Evolutionary conservation across 2,113 vertebrate genomes (phyloP).

Genomic region (Gymnobelideus leadbeateri): DNA sequence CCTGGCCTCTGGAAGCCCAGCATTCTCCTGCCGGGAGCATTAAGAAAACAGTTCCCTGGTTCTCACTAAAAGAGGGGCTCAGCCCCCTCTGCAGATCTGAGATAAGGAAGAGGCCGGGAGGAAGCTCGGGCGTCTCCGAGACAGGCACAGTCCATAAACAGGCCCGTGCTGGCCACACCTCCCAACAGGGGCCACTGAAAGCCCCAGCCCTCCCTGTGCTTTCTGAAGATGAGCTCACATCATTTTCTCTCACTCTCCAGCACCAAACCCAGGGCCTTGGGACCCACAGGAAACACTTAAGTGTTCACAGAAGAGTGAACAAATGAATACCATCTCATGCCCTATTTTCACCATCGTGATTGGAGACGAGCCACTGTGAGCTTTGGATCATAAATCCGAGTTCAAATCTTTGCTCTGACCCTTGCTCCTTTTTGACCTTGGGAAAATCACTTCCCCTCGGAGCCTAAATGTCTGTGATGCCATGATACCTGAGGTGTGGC

Average conservation of each 20-base stretch:
- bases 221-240: too few species aligned
- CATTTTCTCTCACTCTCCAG: neutral
- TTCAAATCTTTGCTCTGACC: neutral
- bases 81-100: neutral
- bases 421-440: neutral
- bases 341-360: neutral
- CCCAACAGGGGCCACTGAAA: too few species aligned
- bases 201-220: too few species aligned
- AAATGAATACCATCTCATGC: neutral
- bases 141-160: too few species aligned
- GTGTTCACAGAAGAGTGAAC: neutral
- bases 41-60: neutral
- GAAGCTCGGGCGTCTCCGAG: too few species aligned
- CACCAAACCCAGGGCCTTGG: neutral
- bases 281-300: neutral
- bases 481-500: too few species aligned
- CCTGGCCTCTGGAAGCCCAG: neutral
- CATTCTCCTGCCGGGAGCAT: neutral
- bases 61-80: neutral
- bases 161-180: too few species aligned
- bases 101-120: neutral
- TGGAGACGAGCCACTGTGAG: neutral
- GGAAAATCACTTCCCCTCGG: neutral
- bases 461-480: too few species aligned
- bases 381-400: neutral